phyloP scores from a whole-genome alignment of 1,140 invertebrate genomes.

The Telenomus remus region DNA sequence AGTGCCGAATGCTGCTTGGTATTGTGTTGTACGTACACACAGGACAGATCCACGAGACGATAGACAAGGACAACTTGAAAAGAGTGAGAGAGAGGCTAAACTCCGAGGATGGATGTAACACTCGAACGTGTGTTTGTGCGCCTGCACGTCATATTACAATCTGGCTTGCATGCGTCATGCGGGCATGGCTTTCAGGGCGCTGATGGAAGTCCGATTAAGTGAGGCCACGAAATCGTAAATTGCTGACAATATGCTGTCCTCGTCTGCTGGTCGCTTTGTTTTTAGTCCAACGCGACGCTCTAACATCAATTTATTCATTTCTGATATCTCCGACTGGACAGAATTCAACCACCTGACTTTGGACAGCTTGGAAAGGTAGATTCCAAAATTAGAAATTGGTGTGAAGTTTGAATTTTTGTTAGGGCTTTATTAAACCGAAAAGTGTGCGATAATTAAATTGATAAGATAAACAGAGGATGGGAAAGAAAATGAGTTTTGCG shows the following conservation, averaged over 20 bases:
- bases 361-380: no score
- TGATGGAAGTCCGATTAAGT: conserved; percentile 57
- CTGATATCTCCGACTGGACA: no score
- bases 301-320: no score
- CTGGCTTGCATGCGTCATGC: conserved; percentile 61
- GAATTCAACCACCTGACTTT: no score
- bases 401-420: no score
- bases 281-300: no score
- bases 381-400: no score
- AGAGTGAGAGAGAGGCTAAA: conserved; percentile 60
- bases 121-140: conserved; percentile 55
- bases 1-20: conserved; percentile 62
- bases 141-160: conserved; percentile 64
- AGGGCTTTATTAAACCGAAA: no score
- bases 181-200: conserved; percentile 51
- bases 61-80: conserved; percentile 22
- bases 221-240: conserved; percentile 53
- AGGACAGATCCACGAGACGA: conserved; percentile 36
- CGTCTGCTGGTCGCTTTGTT: conserved; percentile 25
- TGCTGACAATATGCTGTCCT: conserved; percentile 40
- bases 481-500: conserved; percentile 3
- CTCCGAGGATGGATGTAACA: conserved; percentile 60
- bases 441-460: no score
- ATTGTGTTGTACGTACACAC: conserved; percentile 51
- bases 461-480: conserved; percentile 8